Evolutionary conservation across 2,888 invertebrate species (phyloP).

Genomic region (Entomobrya proxima): DNA sequence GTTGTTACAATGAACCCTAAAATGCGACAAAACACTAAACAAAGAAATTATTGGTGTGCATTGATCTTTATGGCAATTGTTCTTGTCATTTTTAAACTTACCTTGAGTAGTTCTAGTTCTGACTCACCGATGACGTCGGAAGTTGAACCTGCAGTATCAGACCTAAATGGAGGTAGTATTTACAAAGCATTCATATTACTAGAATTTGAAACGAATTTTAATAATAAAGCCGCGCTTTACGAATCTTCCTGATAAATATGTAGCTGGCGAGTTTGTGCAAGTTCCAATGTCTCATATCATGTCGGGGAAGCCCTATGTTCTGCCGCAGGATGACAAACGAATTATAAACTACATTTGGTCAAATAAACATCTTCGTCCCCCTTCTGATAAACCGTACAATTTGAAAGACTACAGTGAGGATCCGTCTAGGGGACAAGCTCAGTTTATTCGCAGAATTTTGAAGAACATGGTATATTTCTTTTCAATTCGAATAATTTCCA

Average conservation of each 20-base stretch:
- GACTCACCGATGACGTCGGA: too few relatives aligned
- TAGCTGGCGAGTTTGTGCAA: background rate
- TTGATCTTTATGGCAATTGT: too few relatives aligned
- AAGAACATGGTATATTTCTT: slow-evolving; percentile 74
- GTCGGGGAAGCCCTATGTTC: slow-evolving; percentile 19
- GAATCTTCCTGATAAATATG: background rate
- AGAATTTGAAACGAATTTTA: background rate
- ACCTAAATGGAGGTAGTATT: too few relatives aligned
- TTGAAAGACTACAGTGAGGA: slow-evolving; percentile 69
- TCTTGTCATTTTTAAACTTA: too few relatives aligned
- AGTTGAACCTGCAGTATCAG: too few relatives aligned
- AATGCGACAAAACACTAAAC: too few relatives aligned
- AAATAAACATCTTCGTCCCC: slow-evolving; percentile 35
- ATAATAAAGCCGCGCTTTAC: background rate
- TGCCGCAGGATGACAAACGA: slow-evolving; percentile 65
- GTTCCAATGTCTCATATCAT: slow-evolving; percentile 39
- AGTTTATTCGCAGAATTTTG: slow-evolving; percentile 72
- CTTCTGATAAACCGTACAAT: slow-evolving; percentile 70
- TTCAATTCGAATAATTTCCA: too few relatives aligned
- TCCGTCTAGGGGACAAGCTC: slow-evolving; percentile 76
- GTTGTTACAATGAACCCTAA: too few relatives aligned
- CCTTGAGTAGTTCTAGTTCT: too few relatives aligned
- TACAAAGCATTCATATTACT: too few relatives aligned
- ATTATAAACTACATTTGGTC: slow-evolving; percentile 57
- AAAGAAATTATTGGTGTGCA: too few relatives aligned